Conservation (phyloP, 2,797 vertebrate species). For the Anomalospiza imberbis region DNA sequence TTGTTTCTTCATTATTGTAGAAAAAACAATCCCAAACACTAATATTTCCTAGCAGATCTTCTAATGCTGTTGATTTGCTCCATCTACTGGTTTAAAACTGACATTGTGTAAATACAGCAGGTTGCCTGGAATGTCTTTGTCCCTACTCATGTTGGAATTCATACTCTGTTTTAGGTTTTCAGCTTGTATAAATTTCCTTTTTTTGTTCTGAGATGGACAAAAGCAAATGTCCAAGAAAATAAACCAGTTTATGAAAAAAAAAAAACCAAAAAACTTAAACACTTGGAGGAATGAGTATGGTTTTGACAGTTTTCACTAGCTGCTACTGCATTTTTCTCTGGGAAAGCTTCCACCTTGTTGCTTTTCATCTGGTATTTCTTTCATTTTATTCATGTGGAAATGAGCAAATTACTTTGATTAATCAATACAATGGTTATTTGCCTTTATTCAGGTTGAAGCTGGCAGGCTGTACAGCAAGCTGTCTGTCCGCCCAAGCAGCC, state of each 20-base stretch:
- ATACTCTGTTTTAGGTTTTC: not conserved
- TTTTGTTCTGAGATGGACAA: not conserved
- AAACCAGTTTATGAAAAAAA: not conserved
- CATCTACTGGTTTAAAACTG: slow-evolving; percentile 8
- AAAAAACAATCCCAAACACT: not conserved
- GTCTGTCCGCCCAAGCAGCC: slow-evolving; percentile 85
- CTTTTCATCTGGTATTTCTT: not conserved
- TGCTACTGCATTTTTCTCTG: not conserved
- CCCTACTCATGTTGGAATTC: not conserved
- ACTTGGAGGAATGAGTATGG: rapidly evolving
- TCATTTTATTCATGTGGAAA: not conserved
- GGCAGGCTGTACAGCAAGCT: slow-evolving; percentile 94
- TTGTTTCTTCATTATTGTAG: not conserved
- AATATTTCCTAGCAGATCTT: not conserved
- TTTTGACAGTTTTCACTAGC: not conserved
- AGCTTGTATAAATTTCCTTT: not conserved
- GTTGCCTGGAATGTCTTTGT: not conserved
- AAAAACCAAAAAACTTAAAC: not conserved
- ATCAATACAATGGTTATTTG: not conserved
- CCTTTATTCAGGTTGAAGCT: slow-evolving; percentile 86
- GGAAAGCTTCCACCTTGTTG: not conserved
- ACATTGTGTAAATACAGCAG: not conserved
- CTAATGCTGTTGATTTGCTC: not conserved
- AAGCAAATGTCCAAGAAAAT: not conserved
- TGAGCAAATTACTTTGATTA: not conserved